Evolutionary conservation across 1,140 invertebrate genomes (phyloP).

Genomic region (Anoplolepis gracilipes): DNA sequence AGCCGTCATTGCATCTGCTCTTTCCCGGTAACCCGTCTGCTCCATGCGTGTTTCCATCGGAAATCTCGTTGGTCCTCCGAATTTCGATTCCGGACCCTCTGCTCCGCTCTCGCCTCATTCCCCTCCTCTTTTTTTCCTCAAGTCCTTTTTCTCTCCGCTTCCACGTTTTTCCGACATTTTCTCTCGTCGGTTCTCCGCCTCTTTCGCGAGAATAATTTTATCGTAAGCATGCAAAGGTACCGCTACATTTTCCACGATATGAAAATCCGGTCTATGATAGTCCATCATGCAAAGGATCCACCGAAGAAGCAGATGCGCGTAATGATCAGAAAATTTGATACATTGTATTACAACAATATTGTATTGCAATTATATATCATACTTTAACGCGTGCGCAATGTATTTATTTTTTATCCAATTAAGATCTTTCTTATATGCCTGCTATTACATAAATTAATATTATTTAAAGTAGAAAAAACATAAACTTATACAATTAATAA

Average conservation of each 20-base stretch:
- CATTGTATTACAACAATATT: not conserved
- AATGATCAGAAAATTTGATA: constrained; percentile 65
- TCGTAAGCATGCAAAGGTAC: not conserved
- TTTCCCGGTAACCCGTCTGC: constrained; percentile 60
- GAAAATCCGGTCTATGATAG: constrained; percentile 75
- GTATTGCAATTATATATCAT: no score
- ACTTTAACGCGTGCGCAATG: not conserved
- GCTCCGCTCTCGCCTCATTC: not conserved
- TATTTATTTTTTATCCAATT: not conserved
- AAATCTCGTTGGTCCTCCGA: constrained; percentile 44
- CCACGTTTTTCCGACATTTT: constrained; percentile 6
- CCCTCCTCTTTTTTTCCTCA: not conserved
- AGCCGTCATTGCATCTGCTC: constrained; percentile 83
- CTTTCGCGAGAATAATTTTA: constrained; percentile 1
- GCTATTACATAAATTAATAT: constrained; percentile 2
- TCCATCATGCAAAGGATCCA: constrained; percentile 70
- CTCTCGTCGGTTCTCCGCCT: not conserved
- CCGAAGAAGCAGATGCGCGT: constrained; percentile 76
- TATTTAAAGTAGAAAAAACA: not conserved
- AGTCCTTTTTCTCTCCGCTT: constrained; percentile 7
- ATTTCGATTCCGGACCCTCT: constrained; percentile 7
- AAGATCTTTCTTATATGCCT: not conserved
- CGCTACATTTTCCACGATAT: constrained; percentile 80
- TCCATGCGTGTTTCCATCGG: constrained; percentile 61
- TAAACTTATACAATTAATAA: constrained; percentile 38